Percentiles rank a stretch among this genome's conserved stretches.
phyloP scores from a whole-genome alignment of 2,113 vertebrate species.

The Triplophysa tibetana region DNA sequence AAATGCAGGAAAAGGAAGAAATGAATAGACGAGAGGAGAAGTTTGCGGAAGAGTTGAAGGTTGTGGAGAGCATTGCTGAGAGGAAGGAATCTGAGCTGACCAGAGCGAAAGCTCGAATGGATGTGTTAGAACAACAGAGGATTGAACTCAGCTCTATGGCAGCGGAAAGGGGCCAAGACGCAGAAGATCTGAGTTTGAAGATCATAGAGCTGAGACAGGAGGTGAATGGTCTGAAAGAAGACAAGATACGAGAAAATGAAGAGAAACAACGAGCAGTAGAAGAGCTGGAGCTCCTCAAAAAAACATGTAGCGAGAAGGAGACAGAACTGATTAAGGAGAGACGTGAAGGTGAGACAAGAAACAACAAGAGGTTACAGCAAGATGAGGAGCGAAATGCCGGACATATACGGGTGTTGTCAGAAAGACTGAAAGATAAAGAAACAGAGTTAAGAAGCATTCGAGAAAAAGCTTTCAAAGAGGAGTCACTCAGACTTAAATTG shows the following conservation, averaged over 20 bases:
- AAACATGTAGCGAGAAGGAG: conserved; percentile 44
- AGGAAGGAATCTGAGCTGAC: conserved; percentile 12
- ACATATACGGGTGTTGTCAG: conserved; percentile 12
- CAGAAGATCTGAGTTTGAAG: conserved; percentile 15
- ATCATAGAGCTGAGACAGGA: conserved; percentile 29
- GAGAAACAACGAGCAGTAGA: conserved; percentile 2
- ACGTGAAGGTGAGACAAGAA: conserved; percentile 36
- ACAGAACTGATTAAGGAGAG: conserved; percentile 20
- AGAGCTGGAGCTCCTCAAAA: conserved; percentile 21
- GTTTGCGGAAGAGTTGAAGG: background rate
- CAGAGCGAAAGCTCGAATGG: conserved; percentile 26
- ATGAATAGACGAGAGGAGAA: background rate
- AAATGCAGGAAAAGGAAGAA: background rate
- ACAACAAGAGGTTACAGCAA: conserved; percentile 9
- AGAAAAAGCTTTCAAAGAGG: conserved; percentile 15
- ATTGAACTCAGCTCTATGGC: conserved; percentile 38
- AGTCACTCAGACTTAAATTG: conserved; percentile 24
- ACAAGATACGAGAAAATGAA: conserved; percentile 23
- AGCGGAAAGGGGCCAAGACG: conserved; percentile 37
- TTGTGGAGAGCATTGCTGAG: background rate
- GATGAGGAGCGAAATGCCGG: conserved; percentile 4
- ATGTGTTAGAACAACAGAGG: conserved; percentile 55
- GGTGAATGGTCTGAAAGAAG: conserved; percentile 23
- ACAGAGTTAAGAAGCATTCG: conserved; percentile 34
- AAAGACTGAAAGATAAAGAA: conserved; percentile 32